Evolutionary conservation across 2,888 invertebrate species (phyloP).

Genomic region (Scaptomyza polygonia): DNA sequence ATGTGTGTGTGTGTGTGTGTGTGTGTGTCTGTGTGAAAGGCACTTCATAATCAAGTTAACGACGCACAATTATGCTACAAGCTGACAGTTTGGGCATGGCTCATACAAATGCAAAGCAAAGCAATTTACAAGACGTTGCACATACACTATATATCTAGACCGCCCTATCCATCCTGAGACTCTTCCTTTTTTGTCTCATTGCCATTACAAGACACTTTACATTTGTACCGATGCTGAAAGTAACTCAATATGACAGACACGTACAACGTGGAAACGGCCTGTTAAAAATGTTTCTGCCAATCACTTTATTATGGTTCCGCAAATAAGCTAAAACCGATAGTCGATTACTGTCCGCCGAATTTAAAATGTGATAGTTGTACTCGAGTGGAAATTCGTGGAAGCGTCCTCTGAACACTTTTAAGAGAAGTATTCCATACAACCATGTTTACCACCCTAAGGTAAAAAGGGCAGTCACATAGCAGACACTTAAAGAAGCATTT

Average conservation of each 20-base stretch:
- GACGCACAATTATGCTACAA: slow-evolving; percentile 78
- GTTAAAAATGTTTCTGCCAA: slow-evolving; percentile 64
- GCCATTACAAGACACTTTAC: slow-evolving; percentile 40
- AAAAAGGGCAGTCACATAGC: slow-evolving; percentile 34
- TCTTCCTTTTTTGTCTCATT: not conserved
- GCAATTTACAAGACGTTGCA: slow-evolving; percentile 73
- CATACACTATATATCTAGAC: slow-evolving; percentile 55
- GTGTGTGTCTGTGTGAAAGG: slow-evolving; percentile 34
- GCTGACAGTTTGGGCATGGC: slow-evolving; percentile 63
- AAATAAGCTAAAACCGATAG: slow-evolving; percentile 68
- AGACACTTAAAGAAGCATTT: slow-evolving; percentile 10
- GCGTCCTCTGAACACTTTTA: not conserved
- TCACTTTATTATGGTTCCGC: slow-evolving; percentile 70
- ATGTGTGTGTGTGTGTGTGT: slow-evolving; percentile 32
- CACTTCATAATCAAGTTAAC: slow-evolving; percentile 79
- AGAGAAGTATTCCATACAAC: not conserved
- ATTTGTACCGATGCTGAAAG: slow-evolving; percentile 34
- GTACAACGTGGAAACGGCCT: slow-evolving; percentile 64
- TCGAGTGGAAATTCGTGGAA: slow-evolving; percentile 23
- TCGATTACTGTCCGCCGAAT: slow-evolving; percentile 37
- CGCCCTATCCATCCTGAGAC: not conserved
- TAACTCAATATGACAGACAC: slow-evolving; percentile 74
- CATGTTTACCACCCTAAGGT: slow-evolving; percentile 10
- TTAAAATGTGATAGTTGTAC: slow-evolving; percentile 26
- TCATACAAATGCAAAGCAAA: slow-evolving; percentile 67